A percentile compares a stretch with the other conserved stretches of the same genome.
phyloP scores from a whole-genome alignment of 2,113 vertebrate species.

The Stercorarius parasiticus region DNA sequence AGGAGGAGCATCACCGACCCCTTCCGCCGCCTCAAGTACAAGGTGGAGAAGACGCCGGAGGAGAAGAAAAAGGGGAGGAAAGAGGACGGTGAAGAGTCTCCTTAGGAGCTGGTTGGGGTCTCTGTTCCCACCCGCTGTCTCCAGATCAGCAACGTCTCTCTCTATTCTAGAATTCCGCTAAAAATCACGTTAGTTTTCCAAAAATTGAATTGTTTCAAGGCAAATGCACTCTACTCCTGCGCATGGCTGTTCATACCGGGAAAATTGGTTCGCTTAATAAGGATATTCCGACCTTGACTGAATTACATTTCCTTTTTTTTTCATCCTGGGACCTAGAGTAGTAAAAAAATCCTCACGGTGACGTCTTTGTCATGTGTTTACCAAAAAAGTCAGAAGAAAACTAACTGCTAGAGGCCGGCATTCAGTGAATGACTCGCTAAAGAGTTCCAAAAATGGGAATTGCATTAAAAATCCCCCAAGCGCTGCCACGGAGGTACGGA shows the following conservation, averaged over 20 bases:
- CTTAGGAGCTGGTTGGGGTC: neutral
- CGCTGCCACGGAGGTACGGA: neutral
- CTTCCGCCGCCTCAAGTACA: constrained; percentile 85
- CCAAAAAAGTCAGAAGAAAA: neutral
- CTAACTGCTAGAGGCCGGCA: no score
- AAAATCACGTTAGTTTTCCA: neutral
- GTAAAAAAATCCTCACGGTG: neutral
- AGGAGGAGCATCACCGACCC: constrained; percentile 82
- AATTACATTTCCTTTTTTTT: neutral
- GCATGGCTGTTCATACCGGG: no score
- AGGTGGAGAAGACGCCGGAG: constrained; percentile 65
- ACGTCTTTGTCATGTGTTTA: neutral
- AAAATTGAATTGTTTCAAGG: neutral
- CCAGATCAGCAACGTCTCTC: neutral
- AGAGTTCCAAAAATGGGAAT: neutral
- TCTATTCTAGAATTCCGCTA: neutral
- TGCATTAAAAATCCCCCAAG: no score
- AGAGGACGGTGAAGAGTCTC: neutral
- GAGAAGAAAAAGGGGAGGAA: neutral
- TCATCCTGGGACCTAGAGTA: neutral
- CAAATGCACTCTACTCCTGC: neutral
- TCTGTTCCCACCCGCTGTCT: accelerated
- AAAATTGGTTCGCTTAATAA: accelerated
- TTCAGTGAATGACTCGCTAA: neutral
- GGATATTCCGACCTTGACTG: no score